phyloP scores from a whole-genome alignment of 2,888 invertebrate genomes.

The Euspilapteryx auroguttella region DNA sequence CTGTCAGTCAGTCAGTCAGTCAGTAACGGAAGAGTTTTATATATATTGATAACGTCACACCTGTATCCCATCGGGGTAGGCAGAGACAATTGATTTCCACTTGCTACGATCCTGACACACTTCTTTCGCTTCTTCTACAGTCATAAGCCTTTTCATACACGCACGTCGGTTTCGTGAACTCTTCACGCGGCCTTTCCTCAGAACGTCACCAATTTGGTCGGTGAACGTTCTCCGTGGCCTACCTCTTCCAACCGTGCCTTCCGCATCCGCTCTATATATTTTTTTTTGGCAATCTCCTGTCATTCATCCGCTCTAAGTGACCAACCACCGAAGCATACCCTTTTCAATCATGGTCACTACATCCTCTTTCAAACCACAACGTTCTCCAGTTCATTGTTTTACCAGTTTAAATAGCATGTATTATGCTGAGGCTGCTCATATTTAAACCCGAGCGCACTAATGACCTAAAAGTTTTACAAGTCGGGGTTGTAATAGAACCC shows the following conservation, averaged over 20 bases:
- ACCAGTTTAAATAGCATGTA: too few relatives aligned
- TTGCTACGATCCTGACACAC: not conserved
- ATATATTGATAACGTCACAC: not conserved
- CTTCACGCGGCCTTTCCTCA: not conserved
- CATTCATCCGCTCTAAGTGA: too few relatives aligned
- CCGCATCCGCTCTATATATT: not conserved
- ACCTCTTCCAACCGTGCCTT: not conserved
- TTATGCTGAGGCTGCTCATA: too few relatives aligned
- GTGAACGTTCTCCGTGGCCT: not conserved
- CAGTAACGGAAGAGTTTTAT: not conserved
- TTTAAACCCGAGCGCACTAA: too few relatives aligned
- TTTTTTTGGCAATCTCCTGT: not conserved
- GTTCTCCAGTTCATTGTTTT: not conserved
- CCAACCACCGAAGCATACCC: too few relatives aligned
- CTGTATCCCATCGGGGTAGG: not conserved
- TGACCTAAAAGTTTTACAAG: too few relatives aligned
- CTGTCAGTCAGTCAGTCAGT: not conserved
- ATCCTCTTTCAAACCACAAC: not conserved
- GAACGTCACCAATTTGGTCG: not conserved
- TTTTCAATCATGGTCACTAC: too few relatives aligned
- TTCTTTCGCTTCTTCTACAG: not conserved
- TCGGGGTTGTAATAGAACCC: too few relatives aligned
- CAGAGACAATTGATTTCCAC: not conserved
- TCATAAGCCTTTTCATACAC: not conserved
- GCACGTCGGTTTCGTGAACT: not conserved